Conservation (phyloP, 2,888 invertebrate genomes). For the Trissoscelio sp. region DNA sequence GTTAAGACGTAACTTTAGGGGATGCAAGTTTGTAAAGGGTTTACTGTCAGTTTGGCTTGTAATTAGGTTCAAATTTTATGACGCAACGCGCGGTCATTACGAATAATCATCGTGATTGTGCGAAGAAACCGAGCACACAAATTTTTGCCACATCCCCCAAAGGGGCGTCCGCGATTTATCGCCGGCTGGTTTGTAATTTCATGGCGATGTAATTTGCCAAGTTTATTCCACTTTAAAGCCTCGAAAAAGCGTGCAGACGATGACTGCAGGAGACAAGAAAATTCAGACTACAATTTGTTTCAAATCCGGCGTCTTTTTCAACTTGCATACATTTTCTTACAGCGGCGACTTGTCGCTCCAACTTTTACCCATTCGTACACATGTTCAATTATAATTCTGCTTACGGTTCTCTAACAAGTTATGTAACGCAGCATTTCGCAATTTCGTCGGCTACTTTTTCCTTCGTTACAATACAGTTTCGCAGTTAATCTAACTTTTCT, state of each 20-base stretch:
- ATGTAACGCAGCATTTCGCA: neutral
- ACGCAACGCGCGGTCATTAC: conserved; percentile 6
- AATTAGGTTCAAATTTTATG: conserved; percentile 39
- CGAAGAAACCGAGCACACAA: neutral
- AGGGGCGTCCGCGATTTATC: conserved; percentile 21
- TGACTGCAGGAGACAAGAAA: conserved; percentile 11
- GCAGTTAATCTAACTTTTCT: conserved; percentile 4
- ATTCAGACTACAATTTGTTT: neutral
- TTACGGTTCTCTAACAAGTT: conserved; percentile 9
- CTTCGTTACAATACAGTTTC: neutral
- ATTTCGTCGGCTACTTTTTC: conserved; percentile 5
- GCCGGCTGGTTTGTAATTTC: conserved; percentile 29
- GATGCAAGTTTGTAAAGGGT: neutral
- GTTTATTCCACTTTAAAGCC: conserved; percentile 8
- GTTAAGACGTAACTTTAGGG: conserved; percentile 18
- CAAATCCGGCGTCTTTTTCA: conserved; percentile 3
- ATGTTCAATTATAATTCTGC: conserved; percentile 4
- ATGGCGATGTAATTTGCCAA: conserved; percentile 30
- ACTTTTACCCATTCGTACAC: conserved; percentile 11
- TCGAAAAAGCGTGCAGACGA: neutral
- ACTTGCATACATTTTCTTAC: conserved; percentile 3
- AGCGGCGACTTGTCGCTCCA: conserved; percentile 15
- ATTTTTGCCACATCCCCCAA: neutral
- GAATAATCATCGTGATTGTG: conserved; percentile 23
- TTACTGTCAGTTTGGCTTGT: conserved; percentile 1